Evolutionary conservation across 2,797 vertebrate genomes (phyloP), one percentile per base, ranked within the genome.

Genomic region (Squalus acanthias): DNA sequence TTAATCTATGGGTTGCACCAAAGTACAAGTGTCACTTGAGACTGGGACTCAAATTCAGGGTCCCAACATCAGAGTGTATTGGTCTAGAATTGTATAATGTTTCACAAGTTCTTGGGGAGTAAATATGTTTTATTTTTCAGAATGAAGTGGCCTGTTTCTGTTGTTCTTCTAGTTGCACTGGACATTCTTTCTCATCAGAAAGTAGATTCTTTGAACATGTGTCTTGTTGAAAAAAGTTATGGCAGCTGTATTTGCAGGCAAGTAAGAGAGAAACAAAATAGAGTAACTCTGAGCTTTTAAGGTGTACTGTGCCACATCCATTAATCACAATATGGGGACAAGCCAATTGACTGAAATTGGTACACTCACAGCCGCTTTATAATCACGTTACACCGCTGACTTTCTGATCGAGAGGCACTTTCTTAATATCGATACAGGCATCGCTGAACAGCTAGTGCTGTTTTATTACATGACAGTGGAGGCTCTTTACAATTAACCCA

Each of bases 171-270:
- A 70, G 24, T 76, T 95, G 94, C 70, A 76, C 33, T 95, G 94
- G 50, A 20, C 70, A 8, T 33, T 76, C 10, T 95, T 60, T 72
- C 26, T 20, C 33, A 76, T 60, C 26, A 57, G 70, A 33, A 76
- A 65, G 53, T 46, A 53, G 46, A 72, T 26, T 50, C 69, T 17
- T 26, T 74, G 26, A 57, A 74, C 3, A 74, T 60, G 15, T 95
- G 94, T 76, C 17, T 95, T 74, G 20, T 95, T n/a, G 50, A 95
- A 60, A 76, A 95, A 24, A n/a, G 53, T 1, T 53, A 26, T 60
- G 50, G 57, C 26, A 76, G 12, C 50, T 76, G 24, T n/a, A 60
- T 76, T 95, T 95, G 94, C 70, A 95, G 94, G 94, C 70, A 95
- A 95, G 94, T 33, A 33, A 63, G 29, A 63, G 26, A 15, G 20